Base-by-base conservation (phyloP, 2,113 vertebrate genomes). In the Megaptera novaeangliae region DNA sequence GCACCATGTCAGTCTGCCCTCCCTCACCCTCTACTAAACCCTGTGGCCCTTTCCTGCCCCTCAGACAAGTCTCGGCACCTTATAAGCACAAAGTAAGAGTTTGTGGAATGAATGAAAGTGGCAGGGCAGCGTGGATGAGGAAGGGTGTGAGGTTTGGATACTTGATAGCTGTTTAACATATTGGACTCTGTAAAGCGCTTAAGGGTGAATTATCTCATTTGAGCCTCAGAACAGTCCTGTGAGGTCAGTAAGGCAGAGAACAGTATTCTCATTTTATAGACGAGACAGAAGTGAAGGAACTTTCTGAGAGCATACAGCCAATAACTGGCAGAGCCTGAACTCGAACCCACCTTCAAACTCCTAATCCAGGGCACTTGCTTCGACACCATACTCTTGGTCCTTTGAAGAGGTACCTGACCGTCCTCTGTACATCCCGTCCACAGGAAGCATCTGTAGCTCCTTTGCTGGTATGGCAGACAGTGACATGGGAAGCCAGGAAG, bases 371-470 rank as follows among this genome's bases (percentile, higher is more conserved):
- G 41, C 41, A 41, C 55, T 91, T 57, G 14, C 94, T 86, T 96
- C 31, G 57, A 66, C 64, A 91, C 31, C 88, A 52, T 88, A n/a
- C n/a, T 87, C 44, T 87, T 88, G 91, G 52, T 96, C 77, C 69
- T 96, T 94, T 94, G 78, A 90, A 95, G 95, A 97, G 59, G 52
- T 55, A 39, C 91, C 88, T 96, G 89, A 97, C 88, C 83, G 25
- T 36, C 92, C 89, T 97, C 72, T 96, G 49, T 89, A 34, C 66
- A 13, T 97, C 91, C 66, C 80, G 12, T 82, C 94, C 97, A 49
- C 96, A 99, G 99, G 99, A 96, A 98, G 94, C 75, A 17, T 97
- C 8, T 98, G 98, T 93, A 98, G 98, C 85, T 98, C 98, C 71
- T 99, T 98, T 81, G 91, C 98, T 85, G 92, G 97, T 52, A 93